Evolutionary conservation across 2,113 vertebrate genomes (phyloP).

Genomic region (Ploceus nigricollis): DNA sequence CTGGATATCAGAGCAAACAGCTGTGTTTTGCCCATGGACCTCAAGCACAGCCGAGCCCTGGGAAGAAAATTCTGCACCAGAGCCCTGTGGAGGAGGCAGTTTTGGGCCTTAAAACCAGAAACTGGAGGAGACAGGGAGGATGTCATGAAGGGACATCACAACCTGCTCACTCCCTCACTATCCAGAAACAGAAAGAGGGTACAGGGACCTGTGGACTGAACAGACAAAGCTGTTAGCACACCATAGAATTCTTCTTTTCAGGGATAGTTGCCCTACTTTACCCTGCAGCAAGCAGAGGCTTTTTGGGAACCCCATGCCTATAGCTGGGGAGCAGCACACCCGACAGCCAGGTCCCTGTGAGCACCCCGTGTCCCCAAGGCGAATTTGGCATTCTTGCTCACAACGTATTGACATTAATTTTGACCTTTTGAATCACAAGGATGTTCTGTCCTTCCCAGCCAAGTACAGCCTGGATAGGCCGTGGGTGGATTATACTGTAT

Average conservation of each 20-base stretch:
- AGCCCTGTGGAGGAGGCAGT: neutral
- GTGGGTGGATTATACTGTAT: conserved; percentile 38
- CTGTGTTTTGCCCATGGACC: neutral
- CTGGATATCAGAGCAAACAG: neutral
- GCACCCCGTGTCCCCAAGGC: neutral
- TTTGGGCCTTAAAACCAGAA: neutral
- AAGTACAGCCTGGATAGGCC: neutral
- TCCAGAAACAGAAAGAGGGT: neutral
- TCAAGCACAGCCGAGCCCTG: accelerated
- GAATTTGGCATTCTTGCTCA: neutral
- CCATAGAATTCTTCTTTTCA: neutral
- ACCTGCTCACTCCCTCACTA: neutral
- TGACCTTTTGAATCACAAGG: conserved; percentile 57
- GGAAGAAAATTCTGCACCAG: neutral
- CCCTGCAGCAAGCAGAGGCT: neutral
- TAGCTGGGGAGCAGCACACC: neutral
- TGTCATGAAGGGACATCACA: accelerated
- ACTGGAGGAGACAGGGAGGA: neutral
- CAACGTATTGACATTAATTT: neutral
- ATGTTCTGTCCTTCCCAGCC: conserved; percentile 36
- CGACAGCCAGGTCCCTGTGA: accelerated
- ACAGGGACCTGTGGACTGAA: neutral
- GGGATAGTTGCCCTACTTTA: neutral
- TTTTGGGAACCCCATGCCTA: accelerated
- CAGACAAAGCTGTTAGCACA: neutral